Percentiles rank a stretch among this genome's conserved stretches.
Conservation (phyloP, 2,113 vertebrate species). For the Crotalus viridis region DNA sequence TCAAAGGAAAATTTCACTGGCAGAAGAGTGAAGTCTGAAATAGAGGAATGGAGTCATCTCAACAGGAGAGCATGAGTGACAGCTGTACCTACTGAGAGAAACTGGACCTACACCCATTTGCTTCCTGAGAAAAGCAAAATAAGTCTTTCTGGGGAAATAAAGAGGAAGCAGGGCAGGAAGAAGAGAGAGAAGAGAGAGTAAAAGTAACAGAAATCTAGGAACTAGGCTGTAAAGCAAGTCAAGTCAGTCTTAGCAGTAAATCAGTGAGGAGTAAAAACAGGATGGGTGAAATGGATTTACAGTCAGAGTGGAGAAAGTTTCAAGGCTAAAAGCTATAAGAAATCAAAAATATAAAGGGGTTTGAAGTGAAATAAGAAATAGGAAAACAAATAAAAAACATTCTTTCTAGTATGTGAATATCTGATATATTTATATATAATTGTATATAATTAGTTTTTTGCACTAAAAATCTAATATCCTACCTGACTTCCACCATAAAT, state of each 20-base stretch:
- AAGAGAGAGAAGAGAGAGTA: not conserved
- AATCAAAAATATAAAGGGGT: not conserved
- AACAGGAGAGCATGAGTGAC: not conserved
- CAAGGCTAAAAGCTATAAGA: not conserved
- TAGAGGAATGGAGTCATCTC: not conserved
- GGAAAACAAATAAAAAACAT: not conserved
- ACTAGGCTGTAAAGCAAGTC: not conserved
- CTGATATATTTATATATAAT: not conserved
- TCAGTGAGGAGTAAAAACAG: not conserved
- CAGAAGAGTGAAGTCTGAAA: not conserved
- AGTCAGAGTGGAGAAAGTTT: not conserved
- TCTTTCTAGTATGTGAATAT: not conserved
- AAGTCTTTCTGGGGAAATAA: not conserved
- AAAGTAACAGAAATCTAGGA: not conserved
- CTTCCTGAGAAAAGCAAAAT: not conserved
- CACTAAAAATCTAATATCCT: not conserved
- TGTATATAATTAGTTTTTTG: not conserved
- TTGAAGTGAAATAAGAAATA: not conserved
- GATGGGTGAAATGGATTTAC: not conserved
- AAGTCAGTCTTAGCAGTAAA: not conserved
- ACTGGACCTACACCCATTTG: not conserved
- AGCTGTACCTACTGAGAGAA: not conserved
- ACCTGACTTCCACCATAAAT: not conserved
- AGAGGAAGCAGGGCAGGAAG: not conserved
- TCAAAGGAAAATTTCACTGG: not conserved